Percentiles rank a stretch among this genome's conserved stretches.
These are phyloP conservation scores for Cerastoderma edule DNA, from an alignment of 2,888 invertebrate genomes.

Conservation along the genomic window DNA sequence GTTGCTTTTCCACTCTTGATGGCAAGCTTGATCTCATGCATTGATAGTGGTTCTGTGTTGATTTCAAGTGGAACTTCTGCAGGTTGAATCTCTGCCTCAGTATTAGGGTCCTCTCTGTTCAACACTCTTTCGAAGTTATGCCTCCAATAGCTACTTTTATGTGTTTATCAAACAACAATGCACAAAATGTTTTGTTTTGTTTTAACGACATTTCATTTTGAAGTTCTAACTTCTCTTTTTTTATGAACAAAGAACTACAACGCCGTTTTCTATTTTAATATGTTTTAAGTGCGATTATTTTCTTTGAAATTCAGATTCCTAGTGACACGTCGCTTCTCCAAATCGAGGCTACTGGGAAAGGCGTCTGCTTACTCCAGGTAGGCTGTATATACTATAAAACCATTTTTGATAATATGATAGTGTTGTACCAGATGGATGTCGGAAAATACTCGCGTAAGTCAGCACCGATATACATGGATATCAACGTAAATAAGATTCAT, in stretches of 20 bases:
- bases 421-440: neutral
- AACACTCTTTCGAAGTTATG: too few species aligned
- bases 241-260: neutral
- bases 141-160: too few species aligned
- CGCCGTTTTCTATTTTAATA: neutral
- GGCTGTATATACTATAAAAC: neutral
- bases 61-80: too few species aligned
- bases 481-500: neutral
- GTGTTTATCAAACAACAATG: too few species aligned
- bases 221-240: neutral
- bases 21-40: too few species aligned
- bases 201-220: neutral
- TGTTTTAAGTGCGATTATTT: too few species aligned
- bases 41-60: too few species aligned
- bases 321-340: neutral
- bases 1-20: too few species aligned
- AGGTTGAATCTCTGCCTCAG: too few species aligned
- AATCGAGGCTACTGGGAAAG: constrained; percentile 24
- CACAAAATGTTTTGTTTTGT: too few species aligned
- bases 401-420: neutral
- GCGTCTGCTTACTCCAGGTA: constrained; percentile 34
- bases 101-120: too few species aligned
- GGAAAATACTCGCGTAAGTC: neutral
- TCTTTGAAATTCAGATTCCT: constrained; percentile 14
- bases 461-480: neutral